Percentiles rank a stretch among this genome's conserved stretches.
These are phyloP conservation scores for Pollachius pollachius DNA, from an alignment of 2,113 vertebrate genomes.

Conservation along the genomic window DNA sequence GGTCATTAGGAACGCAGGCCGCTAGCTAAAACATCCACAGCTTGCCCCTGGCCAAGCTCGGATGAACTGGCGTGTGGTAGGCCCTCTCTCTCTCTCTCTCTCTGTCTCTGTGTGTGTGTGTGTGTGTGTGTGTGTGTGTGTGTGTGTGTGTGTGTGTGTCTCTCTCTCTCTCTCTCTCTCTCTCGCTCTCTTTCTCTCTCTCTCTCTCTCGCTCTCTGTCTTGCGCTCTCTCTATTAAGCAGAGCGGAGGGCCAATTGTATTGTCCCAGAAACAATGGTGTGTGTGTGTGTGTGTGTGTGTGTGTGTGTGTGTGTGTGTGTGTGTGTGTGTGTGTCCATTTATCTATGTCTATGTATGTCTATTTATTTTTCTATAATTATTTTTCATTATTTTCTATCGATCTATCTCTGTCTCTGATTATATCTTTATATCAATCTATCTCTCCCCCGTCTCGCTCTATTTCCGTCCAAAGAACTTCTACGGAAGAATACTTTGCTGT, in stretches of 20 bases:
- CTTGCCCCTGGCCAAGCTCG: too few species aligned
- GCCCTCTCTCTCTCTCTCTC: too few species aligned
- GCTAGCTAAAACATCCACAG: too few species aligned
- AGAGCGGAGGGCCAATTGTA: neutral
- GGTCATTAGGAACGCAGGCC: too few species aligned
- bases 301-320: slow-evolving; percentile 1
- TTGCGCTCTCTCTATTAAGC: too few species aligned
- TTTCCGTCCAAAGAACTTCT: neutral
- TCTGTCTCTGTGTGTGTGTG: too few species aligned
- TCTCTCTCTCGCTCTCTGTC: too few species aligned
- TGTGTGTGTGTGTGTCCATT: neutral
- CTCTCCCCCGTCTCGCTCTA: neutral
- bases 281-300: neutral
- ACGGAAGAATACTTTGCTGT: slow-evolving; percentile 5
- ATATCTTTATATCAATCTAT: neutral
- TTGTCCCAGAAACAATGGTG: neutral
- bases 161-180: too few species aligned
- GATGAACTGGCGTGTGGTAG: too few species aligned
- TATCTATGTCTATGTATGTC: neutral
- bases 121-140: too few species aligned
- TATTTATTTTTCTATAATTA: neutral
- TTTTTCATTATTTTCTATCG: neutral
- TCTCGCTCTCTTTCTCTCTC: too few species aligned
- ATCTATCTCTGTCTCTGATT: neutral
- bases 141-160: too few species aligned